Evolutionary conservation across 2,113 vertebrate genomes (phyloP), one percentile per base, ranked within the genome.

Genomic region (Silurus asotus): DNA sequence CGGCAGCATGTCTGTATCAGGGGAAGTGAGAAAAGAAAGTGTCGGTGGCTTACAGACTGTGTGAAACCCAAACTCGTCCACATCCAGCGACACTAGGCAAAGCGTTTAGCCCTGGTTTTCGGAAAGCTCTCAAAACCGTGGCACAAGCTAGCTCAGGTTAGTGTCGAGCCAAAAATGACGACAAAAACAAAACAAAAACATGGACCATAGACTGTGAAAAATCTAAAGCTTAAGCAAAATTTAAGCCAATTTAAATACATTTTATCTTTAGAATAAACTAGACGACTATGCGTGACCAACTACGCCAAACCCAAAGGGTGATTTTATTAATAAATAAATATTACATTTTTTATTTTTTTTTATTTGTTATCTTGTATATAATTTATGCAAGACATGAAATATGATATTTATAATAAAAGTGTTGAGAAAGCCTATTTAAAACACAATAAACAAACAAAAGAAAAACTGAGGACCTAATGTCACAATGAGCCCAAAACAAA

Each of bases 11-110:
- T 19, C 76, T 0, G 76, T 56, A 19, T 78, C 0, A 56, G 6
- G 53, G 28, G 75, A 77, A 77, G 75, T 56, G 75, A 77, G 75
- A 77, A 56, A 19, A 19, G 53, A 78, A 78, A 37, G 25, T 78
- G 55, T 10, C 0, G 2, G 51, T 17, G 53, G 75, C 53, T 55
- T 28, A 55, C n/a, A 77, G 51, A 56, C 20, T n/a, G 23, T 6
- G 48, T 10, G 23, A 51, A 75, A 13, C 74, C 64, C 23, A 3
- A 77, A 13, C 23, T 25, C 8, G n/a, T 14, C 75, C 75, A 28
- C 75, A 77, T 77, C 75, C 51, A 23, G 17, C n/a, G 28, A 5
- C 49, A 7, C 13, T n/a, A 11, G 20, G n/a, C 49, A n/a, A 14
- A 55, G 11, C 0, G 75, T 56, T 17, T 56, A 13, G 0, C 2